Conservation (phyloP, 2,888 invertebrate genomes). For the Charanyca ferruginea region DNA sequence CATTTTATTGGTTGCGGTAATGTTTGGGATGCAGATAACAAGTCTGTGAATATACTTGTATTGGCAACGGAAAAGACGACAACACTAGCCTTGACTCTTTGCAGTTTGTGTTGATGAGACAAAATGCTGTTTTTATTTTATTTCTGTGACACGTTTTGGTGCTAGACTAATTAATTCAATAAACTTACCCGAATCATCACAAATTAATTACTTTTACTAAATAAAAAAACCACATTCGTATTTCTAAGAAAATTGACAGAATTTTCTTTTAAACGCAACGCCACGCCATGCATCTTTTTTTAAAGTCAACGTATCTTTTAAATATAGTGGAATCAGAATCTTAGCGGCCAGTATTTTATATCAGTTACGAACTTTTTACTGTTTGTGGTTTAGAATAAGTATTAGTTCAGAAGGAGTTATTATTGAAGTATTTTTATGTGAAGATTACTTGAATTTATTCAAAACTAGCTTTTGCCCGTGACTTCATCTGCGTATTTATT, state of each 20-base stretch:
- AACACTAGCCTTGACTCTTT: not conserved
- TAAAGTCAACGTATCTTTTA: not conserved
- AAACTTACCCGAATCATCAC: not conserved
- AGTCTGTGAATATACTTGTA: slow-evolving; percentile 1
- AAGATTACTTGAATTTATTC: too few relatives aligned
- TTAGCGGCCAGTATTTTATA: slow-evolving; percentile 18
- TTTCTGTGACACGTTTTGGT: not conserved
- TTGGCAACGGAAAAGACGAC: not conserved
- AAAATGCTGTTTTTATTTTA: too few relatives aligned
- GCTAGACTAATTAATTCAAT: not conserved
- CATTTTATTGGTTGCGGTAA: slow-evolving; percentile 21
- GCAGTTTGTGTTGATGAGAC: too few relatives aligned
- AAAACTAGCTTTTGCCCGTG: too few relatives aligned
- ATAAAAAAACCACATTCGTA: not conserved
- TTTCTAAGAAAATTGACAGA: not conserved
- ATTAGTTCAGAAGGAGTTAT: not conserved
- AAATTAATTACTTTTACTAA: not conserved
- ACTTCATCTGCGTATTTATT: too few relatives aligned
- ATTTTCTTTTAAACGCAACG: not conserved
- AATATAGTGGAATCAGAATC: not conserved
- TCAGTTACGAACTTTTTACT: not conserved
- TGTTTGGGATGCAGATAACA: not conserved
- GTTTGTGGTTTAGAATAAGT: not conserved
- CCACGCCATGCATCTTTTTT: not conserved
- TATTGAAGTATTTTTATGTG: not conserved